phyloP scores from a whole-genome alignment of 2,888 invertebrate genomes.

The Ophonus ardosiacus region DNA sequence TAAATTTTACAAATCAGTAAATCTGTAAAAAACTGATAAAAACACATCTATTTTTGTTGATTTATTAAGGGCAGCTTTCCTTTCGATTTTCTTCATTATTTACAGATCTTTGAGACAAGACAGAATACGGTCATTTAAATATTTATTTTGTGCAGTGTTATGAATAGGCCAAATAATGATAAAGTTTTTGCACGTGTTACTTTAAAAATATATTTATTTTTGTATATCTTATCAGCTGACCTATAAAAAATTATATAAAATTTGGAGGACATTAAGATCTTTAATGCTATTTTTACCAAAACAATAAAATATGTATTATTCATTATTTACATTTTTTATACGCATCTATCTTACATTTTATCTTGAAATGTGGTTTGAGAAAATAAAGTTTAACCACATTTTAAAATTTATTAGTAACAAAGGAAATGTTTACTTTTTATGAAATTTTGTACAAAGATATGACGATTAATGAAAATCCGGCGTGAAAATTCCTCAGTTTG shows the following conservation, averaged over 20 bases:
- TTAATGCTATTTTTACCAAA: background rate
- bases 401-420: background rate
- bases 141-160: background rate
- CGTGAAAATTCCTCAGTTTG: no score
- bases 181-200: background rate
- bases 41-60: no score
- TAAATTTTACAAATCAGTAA: no score
- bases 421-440: background rate
- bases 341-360: background rate
- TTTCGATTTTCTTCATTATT: no score
- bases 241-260: background rate
- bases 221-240: background rate
- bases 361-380: background rate
- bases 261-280: background rate
- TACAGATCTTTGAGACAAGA: no score
- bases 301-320: background rate
- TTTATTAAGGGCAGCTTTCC: no score
- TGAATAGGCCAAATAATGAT: background rate
- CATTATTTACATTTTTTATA: background rate
- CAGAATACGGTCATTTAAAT: background rate
- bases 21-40: no score
- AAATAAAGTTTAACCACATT: background rate
- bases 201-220: background rate
- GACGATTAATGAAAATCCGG: no score
- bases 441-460: no score